Evolutionary conservation across 1,140 invertebrate species (phyloP).

Genomic region (Wasmannia auropunctata): DNA sequence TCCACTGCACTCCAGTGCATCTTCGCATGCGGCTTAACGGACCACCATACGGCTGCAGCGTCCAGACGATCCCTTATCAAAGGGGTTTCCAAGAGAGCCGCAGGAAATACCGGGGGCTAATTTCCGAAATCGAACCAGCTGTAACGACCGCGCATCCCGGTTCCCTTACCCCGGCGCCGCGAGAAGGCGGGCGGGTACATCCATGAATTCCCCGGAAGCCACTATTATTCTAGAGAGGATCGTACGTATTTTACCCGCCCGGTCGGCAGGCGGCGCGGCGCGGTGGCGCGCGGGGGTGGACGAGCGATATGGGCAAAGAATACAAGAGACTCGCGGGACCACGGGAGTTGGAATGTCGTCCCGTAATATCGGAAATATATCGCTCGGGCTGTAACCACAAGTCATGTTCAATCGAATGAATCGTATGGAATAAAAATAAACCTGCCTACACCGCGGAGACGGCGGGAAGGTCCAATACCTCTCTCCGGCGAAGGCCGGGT

Average conservation of each 20-base stretch:
- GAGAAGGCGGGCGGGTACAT: constrained; percentile 27
- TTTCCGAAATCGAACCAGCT: constrained; percentile 47
- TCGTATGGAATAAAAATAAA: constrained; percentile 83
- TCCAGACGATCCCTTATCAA: constrained; percentile 2
- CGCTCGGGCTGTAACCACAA: constrained; percentile 79
- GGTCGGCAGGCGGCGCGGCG: background rate
- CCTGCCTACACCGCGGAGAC: constrained; percentile 70
- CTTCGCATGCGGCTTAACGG: constrained; percentile 31
- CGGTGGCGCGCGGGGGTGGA: constrained; percentile 33
- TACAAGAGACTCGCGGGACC: constrained; percentile 75
- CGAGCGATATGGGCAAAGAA: constrained; percentile 72
- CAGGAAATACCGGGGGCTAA: constrained; percentile 44
- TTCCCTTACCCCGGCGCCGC: background rate
- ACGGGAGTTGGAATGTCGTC: constrained; percentile 76
- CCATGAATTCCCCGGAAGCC: constrained; percentile 56
- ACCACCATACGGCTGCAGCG: constrained; percentile 2
- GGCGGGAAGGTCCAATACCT: constrained; percentile 66
- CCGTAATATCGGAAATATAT: constrained; percentile 83
- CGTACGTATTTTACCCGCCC: constrained; percentile 66
- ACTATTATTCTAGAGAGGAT: constrained; percentile 68
- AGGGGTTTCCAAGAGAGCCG: constrained; percentile 13
- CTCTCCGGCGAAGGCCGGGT: constrained; percentile 13
- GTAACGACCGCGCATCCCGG: background rate
- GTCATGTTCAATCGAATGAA: constrained; percentile 83
- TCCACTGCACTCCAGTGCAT: background rate